phyloP scores from a whole-genome alignment of 2,113 vertebrate species.

The Poicephalus meyeri region DNA sequence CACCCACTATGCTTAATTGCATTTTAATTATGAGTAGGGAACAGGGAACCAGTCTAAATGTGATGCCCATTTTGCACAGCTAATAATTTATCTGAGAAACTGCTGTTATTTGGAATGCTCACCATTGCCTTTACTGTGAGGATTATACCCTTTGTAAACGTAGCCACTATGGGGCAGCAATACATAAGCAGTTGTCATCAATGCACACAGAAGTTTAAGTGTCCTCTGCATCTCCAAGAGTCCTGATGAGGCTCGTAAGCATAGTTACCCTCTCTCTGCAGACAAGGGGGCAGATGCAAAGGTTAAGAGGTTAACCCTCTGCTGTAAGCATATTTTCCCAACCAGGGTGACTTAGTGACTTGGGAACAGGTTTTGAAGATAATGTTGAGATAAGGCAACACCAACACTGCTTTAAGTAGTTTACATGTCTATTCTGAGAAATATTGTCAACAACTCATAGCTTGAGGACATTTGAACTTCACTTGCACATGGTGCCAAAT shows the following conservation, averaged over 20 bases:
- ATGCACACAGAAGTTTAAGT: neutral
- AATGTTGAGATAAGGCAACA: neutral
- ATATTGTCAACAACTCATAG: conserved; percentile 38
- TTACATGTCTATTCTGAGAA: conserved; percentile 9
- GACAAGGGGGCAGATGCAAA: neutral
- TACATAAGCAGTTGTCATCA: neutral
- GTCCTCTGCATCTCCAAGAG: neutral
- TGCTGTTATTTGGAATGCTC: neutral
- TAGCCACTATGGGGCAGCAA: neutral
- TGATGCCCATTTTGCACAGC: neutral
- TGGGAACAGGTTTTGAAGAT: neutral
- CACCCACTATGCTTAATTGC: neutral
- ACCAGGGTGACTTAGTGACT: neutral
- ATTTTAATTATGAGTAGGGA: neutral
- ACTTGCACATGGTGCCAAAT: neutral
- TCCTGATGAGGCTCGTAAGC: neutral
- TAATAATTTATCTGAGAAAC: neutral
- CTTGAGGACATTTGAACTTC: conserved; percentile 14
- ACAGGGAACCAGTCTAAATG: neutral
- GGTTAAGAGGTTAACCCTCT: neutral
- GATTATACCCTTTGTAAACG: neutral
- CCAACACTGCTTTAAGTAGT: neutral
- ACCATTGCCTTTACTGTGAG: neutral
- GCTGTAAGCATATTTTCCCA: neutral
- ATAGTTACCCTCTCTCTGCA: neutral